Percentiles rank a stretch among this genome's conserved stretches.
Conservation (phyloP, 1,140 invertebrate genomes). For the Habropoda laboriosa region DNA sequence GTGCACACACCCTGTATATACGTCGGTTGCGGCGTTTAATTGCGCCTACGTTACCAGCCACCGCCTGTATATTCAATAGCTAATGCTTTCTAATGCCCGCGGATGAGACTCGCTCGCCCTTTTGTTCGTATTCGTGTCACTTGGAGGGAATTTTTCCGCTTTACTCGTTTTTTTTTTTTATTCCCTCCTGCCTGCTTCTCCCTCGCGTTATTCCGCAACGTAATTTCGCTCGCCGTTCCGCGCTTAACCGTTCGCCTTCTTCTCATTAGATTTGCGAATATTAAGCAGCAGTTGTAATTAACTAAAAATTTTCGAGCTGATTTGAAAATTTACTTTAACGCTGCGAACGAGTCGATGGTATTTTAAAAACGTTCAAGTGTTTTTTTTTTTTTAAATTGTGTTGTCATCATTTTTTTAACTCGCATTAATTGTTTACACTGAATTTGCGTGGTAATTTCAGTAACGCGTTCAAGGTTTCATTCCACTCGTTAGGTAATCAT, state of each 20-base stretch:
- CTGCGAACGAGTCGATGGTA: too few species aligned
- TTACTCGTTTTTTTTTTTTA: background rate
- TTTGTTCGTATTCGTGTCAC: constrained; percentile 23
- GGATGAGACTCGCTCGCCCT: constrained; percentile 22
- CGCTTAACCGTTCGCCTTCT: background rate
- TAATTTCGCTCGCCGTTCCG: background rate
- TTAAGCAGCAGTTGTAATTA: too few species aligned
- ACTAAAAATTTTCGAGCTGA: too few species aligned
- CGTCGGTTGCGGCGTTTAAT: constrained; percentile 39
- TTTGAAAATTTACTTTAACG: too few species aligned
- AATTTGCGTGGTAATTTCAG: background rate
- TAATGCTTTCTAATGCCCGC: constrained; percentile 55
- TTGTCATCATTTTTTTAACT: too few species aligned
- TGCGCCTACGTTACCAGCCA: constrained; percentile 34
- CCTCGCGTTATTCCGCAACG: too few species aligned
- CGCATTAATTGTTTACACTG: too few species aligned
- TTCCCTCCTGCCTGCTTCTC: background rate
- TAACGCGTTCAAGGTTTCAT: background rate
- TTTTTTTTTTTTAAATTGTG: too few species aligned
- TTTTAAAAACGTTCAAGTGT: too few species aligned
- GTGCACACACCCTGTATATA: background rate
- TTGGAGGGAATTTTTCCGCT: background rate
- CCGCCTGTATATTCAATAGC: constrained; percentile 15
- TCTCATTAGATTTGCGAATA: background rate
- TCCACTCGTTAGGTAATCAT: background rate